Evolutionary conservation across 1,140 invertebrate species (phyloP).

Genomic region (Pseudomyrmex gracilis): DNA sequence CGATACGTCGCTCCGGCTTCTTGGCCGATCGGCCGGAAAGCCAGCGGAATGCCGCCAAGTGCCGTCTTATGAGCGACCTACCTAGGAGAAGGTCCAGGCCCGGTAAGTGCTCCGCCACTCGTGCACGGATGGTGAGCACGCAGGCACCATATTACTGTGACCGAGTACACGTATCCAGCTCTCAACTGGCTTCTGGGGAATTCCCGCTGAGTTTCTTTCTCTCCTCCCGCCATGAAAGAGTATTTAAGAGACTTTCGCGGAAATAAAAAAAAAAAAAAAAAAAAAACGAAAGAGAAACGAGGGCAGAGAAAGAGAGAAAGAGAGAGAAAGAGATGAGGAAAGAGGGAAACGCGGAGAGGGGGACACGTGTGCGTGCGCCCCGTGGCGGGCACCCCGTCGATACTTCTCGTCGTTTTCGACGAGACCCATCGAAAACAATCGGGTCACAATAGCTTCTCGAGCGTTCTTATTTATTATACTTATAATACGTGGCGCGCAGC

Average conservation of each 20-base stretch:
- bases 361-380: slow-evolving; percentile 38
- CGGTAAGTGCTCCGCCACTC: slow-evolving; percentile 58
- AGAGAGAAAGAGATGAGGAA: slow-evolving; percentile 16
- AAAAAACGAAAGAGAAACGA: neutral
- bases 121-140: slow-evolving; percentile 67
- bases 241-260: slow-evolving; percentile 72
- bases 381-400: slow-evolving; percentile 68
- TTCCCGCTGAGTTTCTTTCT: slow-evolving; percentile 66
- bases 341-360: neutral
- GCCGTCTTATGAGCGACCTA: slow-evolving; percentile 64
- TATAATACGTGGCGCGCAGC: slow-evolving; percentile 47
- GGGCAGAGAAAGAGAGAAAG: neutral
- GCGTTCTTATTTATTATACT: slow-evolving; percentile 76
- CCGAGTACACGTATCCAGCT: slow-evolving; percentile 65
- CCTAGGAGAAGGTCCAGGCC: slow-evolving; percentile 45
- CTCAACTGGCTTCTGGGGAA: slow-evolving; percentile 57
- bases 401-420: slow-evolving; percentile 70
- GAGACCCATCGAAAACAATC: slow-evolving; percentile 74
- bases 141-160: slow-evolving; percentile 69
- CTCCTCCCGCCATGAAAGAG: slow-evolving; percentile 60
- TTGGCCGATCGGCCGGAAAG: slow-evolving; percentile 64
- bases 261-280: slow-evolving; percentile 42
- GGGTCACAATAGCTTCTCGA: slow-evolving; percentile 69
- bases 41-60: slow-evolving; percentile 43
- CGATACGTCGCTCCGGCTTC: slow-evolving; percentile 26